Conservation (phyloP, 2,888 invertebrate species). For the Lasioglossum figueresi region DNA sequence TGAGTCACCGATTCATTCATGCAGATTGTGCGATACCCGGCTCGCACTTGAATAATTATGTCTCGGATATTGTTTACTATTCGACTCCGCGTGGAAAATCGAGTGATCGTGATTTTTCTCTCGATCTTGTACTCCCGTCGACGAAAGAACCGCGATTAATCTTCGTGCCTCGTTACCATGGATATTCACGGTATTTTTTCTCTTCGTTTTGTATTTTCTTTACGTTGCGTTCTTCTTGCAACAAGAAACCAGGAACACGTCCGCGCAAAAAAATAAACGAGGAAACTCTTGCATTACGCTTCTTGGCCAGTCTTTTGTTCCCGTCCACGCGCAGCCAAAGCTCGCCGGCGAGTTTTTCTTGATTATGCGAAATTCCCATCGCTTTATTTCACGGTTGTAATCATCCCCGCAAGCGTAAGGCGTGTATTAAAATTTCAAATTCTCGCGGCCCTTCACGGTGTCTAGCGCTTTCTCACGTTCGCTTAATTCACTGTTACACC, state of each 20-base stretch:
- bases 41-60: background rate
- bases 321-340: background rate
- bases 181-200: background rate
- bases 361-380: background rate
- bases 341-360: conserved; percentile 1
- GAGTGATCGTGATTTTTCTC: background rate
- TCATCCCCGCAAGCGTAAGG: conserved; percentile 6
- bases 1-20: conserved; percentile 9
- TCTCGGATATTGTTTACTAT: background rate
- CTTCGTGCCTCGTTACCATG: background rate
- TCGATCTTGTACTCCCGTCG: background rate
- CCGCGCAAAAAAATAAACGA: background rate
- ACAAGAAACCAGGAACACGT: background rate
- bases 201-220: background rate
- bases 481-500: conserved; percentile 21
- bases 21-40: background rate
- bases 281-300: background rate
- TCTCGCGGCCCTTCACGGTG: conserved; percentile 8
- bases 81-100: background rate
- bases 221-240: background rate
- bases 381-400: conserved; percentile 7
- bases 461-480: conserved; percentile 11
- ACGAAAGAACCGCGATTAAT: background rate
- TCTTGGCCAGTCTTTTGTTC: conserved; percentile 6
- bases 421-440: conserved; percentile 40